Evolutionary conservation across 2,888 invertebrate species (phyloP).

Genomic region (Ophion slaviceki): DNA sequence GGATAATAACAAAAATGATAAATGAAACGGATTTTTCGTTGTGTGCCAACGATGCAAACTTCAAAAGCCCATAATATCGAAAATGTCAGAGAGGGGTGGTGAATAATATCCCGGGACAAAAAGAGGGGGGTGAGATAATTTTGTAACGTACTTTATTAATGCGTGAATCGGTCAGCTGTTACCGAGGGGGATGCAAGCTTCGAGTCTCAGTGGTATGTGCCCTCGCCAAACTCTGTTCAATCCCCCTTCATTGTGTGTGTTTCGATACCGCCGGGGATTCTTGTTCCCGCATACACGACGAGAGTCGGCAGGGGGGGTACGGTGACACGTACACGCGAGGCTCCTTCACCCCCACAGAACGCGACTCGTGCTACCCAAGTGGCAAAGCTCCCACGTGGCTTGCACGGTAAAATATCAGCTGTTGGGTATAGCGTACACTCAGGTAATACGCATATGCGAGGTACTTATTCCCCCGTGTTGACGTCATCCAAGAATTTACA

Average conservation of each 20-base stretch:
- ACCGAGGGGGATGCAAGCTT: conserved; percentile 63
- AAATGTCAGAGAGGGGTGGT: conserved; percentile 28
- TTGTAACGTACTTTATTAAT: conserved; percentile 82
- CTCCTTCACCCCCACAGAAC: conserved; percentile 61
- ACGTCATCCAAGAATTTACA: conserved; percentile 50
- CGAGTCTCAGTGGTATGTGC: conserved; percentile 11
- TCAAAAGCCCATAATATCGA: background rate
- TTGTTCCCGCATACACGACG: conserved; percentile 59
- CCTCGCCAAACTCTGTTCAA: conserved; percentile 67
- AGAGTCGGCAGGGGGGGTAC: background rate
- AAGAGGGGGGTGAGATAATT: conserved; percentile 42
- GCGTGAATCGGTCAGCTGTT: conserved; percentile 82
- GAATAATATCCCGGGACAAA: background rate
- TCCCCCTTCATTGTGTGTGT: conserved; percentile 49
- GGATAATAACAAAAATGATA: background rate
- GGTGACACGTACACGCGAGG: conserved; percentile 6
- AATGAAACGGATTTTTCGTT: no score
- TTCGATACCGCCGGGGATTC: conserved; percentile 44
- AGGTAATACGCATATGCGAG: conserved; percentile 19
- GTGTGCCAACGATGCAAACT: background rate
- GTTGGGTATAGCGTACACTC: conserved; percentile 60
- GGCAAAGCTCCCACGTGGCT: conserved; percentile 71
- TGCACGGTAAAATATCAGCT: conserved; percentile 78
- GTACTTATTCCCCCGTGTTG: background rate
- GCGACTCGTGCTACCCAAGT: conserved; percentile 53